Base-by-base conservation (phyloP, 2,113 vertebrate genomes). In the Atrichornis clamosus region DNA sequence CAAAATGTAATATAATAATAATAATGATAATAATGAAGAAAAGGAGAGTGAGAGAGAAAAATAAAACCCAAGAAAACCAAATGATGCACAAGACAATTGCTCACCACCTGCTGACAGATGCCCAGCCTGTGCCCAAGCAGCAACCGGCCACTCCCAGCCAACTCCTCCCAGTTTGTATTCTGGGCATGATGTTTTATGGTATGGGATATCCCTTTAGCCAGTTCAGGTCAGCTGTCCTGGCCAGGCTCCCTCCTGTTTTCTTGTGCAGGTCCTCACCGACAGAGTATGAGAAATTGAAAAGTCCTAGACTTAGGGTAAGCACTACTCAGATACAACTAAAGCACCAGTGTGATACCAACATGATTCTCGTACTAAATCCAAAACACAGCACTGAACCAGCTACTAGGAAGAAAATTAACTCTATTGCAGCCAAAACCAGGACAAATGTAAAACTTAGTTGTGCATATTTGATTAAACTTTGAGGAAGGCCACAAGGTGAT, bases 241-340 rank as follows among this genome's bases (percentile, higher is more conserved):
- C 53, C 41, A 13, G 41, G 62, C 4, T 76, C 30, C 4, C 21
- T 62, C 24, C 4, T 6, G 10, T 47, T 2, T 55, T 41, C n/a
- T 32, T 62, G 30, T 62, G 47, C n/a, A 20, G 9, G 20, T n/a
- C 28, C 39, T 83, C 21, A 41, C 46, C 47, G 30, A 17, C 62
- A 47, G n/a, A 22, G n/a, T 26, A 62, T 0, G 0, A 27, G 24
- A 30, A 46, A 35, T 13, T 41, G 26, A 39, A 59, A 81, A 46
- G n/a, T 1, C 28, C 7, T 2, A 0, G 30, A 32, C 30, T 68
- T 0, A 10, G 9, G 0, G 24, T 47, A 32, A 47, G 21, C n/a
- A 27, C 35, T 53, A 15, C 47, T 47, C 42, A 90, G 30, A 10
- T 47, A 35, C 55, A 76, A 11, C 15, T 7, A 7, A 83, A 68